Conservation (phyloP, 2,113 vertebrate species). For the Euleptes europaea region DNA sequence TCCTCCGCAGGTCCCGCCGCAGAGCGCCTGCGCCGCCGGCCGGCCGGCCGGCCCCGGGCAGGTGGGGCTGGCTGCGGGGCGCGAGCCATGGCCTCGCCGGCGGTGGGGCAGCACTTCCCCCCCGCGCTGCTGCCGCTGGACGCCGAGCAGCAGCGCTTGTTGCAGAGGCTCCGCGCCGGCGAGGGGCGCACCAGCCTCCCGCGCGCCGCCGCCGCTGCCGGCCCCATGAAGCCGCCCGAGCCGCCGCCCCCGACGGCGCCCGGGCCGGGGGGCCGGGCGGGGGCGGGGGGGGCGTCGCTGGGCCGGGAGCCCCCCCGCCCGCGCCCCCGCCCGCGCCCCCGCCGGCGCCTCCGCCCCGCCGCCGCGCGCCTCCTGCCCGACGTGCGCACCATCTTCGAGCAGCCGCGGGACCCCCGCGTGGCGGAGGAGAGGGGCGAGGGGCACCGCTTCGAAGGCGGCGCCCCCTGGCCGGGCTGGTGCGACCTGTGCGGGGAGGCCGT, state of each 20-base stretch:
- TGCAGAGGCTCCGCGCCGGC: slow-evolving; percentile 65
- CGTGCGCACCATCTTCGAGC: slow-evolving; percentile 88
- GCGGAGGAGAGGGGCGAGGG: slow-evolving; percentile 80
- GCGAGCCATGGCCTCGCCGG: slow-evolving; percentile 82
- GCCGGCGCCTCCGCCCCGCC: slow-evolving; percentile 62
- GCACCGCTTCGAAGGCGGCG: slow-evolving; percentile 76
- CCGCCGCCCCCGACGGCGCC: neutral
- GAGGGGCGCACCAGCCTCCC: slow-evolving; percentile 63
- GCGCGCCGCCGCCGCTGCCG: slow-evolving; percentile 37
- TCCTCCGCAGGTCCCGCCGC: neutral
- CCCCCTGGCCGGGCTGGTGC: slow-evolving; percentile 83
- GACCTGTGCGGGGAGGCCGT: slow-evolving; percentile 85
- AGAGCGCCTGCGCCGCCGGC: slow-evolving; percentile 38
- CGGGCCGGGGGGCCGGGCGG: slow-evolving; percentile 1
- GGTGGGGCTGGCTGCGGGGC: neutral
- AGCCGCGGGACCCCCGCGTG: slow-evolving; percentile 75
- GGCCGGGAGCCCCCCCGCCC: slow-evolving; percentile 41
- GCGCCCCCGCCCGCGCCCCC: slow-evolving; percentile 50
- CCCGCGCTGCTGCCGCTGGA: slow-evolving; percentile 73
- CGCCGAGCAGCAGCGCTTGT: slow-evolving; percentile 69
- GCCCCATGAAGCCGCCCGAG: slow-evolving; percentile 14
- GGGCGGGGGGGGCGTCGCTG: slow-evolving; percentile 6
- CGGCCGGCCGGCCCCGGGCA: neutral
- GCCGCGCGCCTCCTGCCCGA: slow-evolving; percentile 75
- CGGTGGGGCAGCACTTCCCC: slow-evolving; percentile 78